Base-by-base conservation (phyloP, 1,140 invertebrate species). In the Brachionus paranguensis region DNA sequence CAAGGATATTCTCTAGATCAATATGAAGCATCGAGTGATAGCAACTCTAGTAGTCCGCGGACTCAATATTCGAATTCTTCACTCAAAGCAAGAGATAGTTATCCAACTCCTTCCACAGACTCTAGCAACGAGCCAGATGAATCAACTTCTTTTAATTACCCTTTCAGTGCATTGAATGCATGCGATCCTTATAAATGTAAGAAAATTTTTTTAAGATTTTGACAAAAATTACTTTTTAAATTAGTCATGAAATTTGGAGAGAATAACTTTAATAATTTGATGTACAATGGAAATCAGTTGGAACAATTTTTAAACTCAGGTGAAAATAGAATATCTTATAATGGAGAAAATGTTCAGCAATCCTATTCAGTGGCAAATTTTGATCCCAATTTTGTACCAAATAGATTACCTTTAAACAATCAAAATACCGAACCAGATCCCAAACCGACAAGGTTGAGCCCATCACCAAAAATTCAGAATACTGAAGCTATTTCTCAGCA, bases 51-150 rank as follows among this genome's bases (percentile, higher is more conserved):
- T 47, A 68, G 64, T 60, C 78, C 78, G 3, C 37, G 27, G 0
- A 81, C 50, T 24, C 50, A 45, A 14, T 20, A 33, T 20, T 47
- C 53, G 10, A 29, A 4, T 29, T 60, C 78, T 20, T 47, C 43
- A 20, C 17, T 50, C 7, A 24, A 50, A 20, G 12, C 20, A 29
- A 24, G 72, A 29, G 78, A 81, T 27, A 55, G 14, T 20, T 81
- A 17, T 81, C 33, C 78, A 24, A 81, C 78, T 37, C 53, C 78
- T 20, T 68, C 78, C 20, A 45, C 78, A n/a, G 78, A 81, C 20
- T 27, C 33, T 64, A 68, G 78, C 43, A 68, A 68, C 41, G 78
- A 81, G 33, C 20, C 41, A 8, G 72, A 76, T 76, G 72, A 76
- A 1, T 50, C 72, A 1, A 6, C 8, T 17, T 74, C 33, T 45